A percentile compares a stretch with the other conserved stretches of the same genome.
Evolutionary conservation across 2,797 vertebrate genomes (phyloP).

Genomic region (Coregonus suidteri): DNA sequence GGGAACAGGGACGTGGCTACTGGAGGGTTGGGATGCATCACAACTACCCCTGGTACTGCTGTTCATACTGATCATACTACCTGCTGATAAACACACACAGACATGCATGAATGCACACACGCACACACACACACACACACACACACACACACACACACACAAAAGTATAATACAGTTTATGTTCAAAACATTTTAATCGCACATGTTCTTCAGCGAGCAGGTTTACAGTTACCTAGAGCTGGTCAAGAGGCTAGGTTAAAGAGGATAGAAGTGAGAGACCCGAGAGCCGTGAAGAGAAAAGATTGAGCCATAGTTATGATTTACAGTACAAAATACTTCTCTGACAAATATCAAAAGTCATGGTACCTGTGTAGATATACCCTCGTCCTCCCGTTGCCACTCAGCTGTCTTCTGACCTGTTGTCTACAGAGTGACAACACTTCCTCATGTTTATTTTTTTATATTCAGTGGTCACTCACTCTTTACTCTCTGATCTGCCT

Average conservation of each 20-base stretch:
- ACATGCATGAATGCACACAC: background rate
- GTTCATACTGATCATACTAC: conserved; percentile 33
- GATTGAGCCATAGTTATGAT: background rate
- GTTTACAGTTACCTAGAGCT: too few species aligned
- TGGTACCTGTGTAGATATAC: background rate
- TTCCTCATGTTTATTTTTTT: too few species aligned
- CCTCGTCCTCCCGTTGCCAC: background rate
- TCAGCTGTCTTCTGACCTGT: too few species aligned
- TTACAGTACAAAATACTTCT: background rate
- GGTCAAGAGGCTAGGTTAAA: too few species aligned
- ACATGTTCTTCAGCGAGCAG: too few species aligned
- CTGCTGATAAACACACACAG: background rate
- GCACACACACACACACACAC: background rate
- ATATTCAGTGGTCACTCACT: conserved; percentile 22
- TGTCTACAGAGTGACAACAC: too few species aligned
- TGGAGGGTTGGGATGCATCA: conserved; percentile 17
- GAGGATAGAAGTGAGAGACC: too few species aligned
- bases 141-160: too few species aligned
- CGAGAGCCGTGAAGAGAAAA: too few species aligned
- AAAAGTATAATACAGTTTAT: too few species aligned
- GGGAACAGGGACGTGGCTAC: background rate
- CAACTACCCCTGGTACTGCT: conserved; percentile 17
- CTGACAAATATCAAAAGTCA: background rate
- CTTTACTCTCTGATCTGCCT: background rate
- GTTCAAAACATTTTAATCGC: too few species aligned